These are phyloP conservation scores for Drosophila dunni DNA, from an alignment of 1,140 invertebrate species.

Conservation along the genomic window DNA sequence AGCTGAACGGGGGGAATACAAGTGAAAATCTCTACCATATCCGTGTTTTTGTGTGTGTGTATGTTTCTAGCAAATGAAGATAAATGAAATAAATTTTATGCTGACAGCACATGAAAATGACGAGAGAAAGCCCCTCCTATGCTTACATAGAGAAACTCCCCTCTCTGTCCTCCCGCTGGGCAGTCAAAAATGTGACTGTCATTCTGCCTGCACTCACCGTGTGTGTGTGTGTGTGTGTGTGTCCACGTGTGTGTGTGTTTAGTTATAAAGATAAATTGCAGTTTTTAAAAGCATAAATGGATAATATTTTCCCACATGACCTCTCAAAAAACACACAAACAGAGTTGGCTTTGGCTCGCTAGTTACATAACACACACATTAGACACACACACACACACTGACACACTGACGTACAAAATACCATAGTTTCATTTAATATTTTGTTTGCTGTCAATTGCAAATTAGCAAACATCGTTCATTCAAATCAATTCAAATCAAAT, in stretches of 20 bases:
- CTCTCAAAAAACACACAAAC: not conserved
- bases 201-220: slow-evolving; percentile 37
- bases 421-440: not conserved
- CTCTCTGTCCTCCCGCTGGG: not conserved
- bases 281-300: slow-evolving; percentile 76
- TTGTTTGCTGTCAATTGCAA: slow-evolving; percentile 24
- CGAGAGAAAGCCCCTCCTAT: slow-evolving; percentile 36
- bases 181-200: slow-evolving; percentile 49
- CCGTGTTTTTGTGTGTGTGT: slow-evolving; percentile 27
- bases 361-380: slow-evolving; percentile 6
- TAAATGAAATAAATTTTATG: slow-evolving; percentile 77
- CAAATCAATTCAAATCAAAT: slow-evolving; percentile 36
- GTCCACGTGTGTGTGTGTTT: slow-evolving; percentile 20
- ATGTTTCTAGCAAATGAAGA: slow-evolving; percentile 67
- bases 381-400: not conserved
- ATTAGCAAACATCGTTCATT: slow-evolving; percentile 28
- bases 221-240: slow-evolving; percentile 29
- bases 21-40: not conserved
- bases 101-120: slow-evolving; percentile 74
- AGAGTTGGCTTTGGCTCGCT: slow-evolving; percentile 1
- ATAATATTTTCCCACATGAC: slow-evolving; percentile 45
- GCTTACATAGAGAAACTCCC: not conserved
- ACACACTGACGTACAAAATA: not conserved
- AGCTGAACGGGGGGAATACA: not conserved
- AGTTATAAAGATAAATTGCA: slow-evolving; percentile 77